Evolutionary conservation across 2,888 invertebrate genomes (phyloP), one percentile per base, ranked within the genome.

Genomic region (Hanleya hanleyi): DNA sequence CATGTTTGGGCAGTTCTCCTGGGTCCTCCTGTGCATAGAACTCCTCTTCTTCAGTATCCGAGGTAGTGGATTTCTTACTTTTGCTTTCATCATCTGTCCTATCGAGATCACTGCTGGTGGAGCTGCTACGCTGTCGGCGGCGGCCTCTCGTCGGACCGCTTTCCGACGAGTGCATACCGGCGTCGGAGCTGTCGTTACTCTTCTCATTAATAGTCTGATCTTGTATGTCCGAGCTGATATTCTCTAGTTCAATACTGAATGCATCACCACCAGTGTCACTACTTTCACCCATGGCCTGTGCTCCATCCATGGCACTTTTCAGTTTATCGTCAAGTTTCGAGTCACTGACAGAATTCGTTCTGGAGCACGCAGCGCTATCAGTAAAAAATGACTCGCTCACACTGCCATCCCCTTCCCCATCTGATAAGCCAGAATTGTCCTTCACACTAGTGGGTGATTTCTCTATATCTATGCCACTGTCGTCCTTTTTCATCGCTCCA

Each of bases 1-100:
- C 93, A 80, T 94, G 94, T 84, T 78, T 83, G 0, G 85, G 86
- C 29, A 72, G 79, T 64, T 76, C 65, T n/a, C 37, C 36, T 32
- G 64, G 64, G 67, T 75, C 76, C 22, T 73, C 65, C 47, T 37
- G 15, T 12, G 50, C 29, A 6, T 37, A 62, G 29, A 38, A 37
- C 32, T 69, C 69, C 32, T 77, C 79, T 2, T 71, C 73, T 22
- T 80, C 81, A 50, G 64, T 66, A 41, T 71, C 74, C 22, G 70
- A 70, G 26, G 67, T 38, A 15, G 32, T 37, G 26, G 32, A 38
- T 68, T 67, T 37, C 35, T 12, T n/a, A 18, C 36, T 37, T 18
- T 69, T 70, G 57, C 49, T 51, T 1, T 50, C 66, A 47, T 65
- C 49, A 18, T 67, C 71, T n/a, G 78, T 77, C 7, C 78, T 80